These are phyloP conservation scores for Uloborus plumipes DNA, from an alignment of 2,888 invertebrate genomes.

Conservation along the genomic window DNA sequence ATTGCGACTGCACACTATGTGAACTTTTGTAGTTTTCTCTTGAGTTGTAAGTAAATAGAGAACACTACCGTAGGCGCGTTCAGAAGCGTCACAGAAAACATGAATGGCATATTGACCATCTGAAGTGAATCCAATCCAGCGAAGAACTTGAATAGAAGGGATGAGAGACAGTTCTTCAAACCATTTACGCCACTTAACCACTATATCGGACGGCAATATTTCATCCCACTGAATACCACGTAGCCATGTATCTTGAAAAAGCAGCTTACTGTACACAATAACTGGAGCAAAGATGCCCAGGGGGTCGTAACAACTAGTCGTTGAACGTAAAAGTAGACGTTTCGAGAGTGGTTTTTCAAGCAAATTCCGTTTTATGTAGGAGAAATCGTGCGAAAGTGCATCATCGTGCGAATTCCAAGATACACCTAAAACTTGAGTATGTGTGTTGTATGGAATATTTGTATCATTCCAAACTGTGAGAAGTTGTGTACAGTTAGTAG, in stretches of 20 bases:
- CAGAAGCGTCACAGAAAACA: conserved; percentile 67
- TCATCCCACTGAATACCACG: conserved; percentile 66
- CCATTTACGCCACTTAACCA: conserved; percentile 13
- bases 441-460: too few species aligned
- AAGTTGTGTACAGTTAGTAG: too few species aligned
- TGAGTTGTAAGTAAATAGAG: conserved; percentile 61
- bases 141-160: conserved; percentile 21
- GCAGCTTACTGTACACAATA: conserved; percentile 11
- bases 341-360: too few species aligned
- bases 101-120: conserved; percentile 13
- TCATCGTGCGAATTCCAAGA: too few species aligned
- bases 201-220: conserved; percentile 45
- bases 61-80: conserved; percentile 64
- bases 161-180: not conserved
- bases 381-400: too few species aligned
- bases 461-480: too few species aligned
- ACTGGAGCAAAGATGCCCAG: not conserved
- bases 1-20: conserved; percentile 23
- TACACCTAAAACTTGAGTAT: too few species aligned
- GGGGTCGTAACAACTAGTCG: too few species aligned
- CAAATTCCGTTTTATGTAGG: too few species aligned
- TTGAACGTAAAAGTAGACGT: too few species aligned
- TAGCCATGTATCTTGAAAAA: conserved; percentile 66
- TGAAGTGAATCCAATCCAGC: conserved; percentile 11
- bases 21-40: too few species aligned